phyloP scores from a whole-genome alignment of 2,113 vertebrate species.

The Aviceda subcristata region DNA sequence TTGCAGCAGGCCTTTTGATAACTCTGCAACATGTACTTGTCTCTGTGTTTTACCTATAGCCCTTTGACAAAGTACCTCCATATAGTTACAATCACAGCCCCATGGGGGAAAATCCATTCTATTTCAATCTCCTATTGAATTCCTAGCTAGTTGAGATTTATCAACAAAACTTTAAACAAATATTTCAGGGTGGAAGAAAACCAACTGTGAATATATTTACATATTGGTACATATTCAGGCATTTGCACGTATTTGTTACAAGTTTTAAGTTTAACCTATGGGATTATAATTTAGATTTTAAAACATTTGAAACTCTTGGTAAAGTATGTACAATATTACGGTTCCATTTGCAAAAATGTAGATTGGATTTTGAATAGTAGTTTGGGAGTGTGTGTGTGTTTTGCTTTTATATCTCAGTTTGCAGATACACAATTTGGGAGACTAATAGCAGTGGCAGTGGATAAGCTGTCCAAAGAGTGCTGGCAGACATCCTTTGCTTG shows the following conservation, averaged over 20 bases:
- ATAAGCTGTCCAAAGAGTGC: not conserved
- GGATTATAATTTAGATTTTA: not conserved
- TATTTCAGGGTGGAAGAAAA: not conserved
- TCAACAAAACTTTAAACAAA: not conserved
- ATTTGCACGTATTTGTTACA: not conserved
- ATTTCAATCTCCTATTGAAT: not conserved
- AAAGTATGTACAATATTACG: not conserved
- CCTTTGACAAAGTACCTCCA: not conserved
- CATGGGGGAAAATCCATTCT: not conserved
- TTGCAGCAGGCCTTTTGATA: slow-evolving; percentile 51
- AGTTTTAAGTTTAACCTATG: not conserved
- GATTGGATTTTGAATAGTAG: not conserved
- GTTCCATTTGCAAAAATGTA: not conserved
- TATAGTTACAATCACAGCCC: not conserved
- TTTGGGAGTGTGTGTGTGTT: too few species aligned
- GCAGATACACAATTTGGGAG: not conserved
- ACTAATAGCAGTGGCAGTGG: not conserved
- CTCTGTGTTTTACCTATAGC: slow-evolving; percentile 39
- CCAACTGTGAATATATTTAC: too few species aligned
- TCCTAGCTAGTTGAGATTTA: not conserved
- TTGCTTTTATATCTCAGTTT: not conserved
- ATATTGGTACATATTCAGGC: too few species aligned
- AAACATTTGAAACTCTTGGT: not conserved
- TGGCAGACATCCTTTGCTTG: not conserved
- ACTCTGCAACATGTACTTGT: slow-evolving; percentile 23